Conservation (phyloP, 2,797 vertebrate species). For the Myripristis murdjan region DNA sequence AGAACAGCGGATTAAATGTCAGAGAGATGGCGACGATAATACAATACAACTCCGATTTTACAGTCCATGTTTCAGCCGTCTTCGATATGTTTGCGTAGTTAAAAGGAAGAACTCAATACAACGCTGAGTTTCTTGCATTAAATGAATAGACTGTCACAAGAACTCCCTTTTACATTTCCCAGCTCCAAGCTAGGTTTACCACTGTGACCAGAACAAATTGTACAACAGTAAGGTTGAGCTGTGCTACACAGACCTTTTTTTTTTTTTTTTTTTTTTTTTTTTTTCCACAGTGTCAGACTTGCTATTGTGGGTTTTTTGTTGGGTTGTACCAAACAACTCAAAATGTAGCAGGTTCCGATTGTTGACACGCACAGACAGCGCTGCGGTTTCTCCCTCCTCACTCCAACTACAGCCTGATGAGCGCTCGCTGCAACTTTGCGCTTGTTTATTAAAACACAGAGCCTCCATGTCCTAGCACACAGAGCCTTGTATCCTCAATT, state of each 20-base stretch:
- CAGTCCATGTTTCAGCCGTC: not conserved
- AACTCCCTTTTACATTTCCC: slow-evolving; percentile 8
- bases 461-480: slow-evolving; percentile 38
- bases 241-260: slow-evolving; percentile 11
- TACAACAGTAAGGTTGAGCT: slow-evolving; percentile 19
- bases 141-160: slow-evolving; percentile 1
- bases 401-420: slow-evolving; percentile 5
- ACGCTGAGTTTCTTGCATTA: not conserved
- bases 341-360: slow-evolving; percentile 32
- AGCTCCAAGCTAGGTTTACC: slow-evolving; percentile 22
- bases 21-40: not conserved
- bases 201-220: slow-evolving; percentile 49
- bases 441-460: slow-evolving; percentile 24
- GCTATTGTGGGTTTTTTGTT: slow-evolving; percentile 28
- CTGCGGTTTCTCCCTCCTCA: slow-evolving; percentile 33
- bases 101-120: not conserved
- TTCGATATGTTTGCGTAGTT: not conserved
- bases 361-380: slow-evolving; percentile 2
- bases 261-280: too few relatives aligned
- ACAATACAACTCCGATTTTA: not conserved
- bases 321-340: slow-evolving; percentile 15
- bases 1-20: not conserved
- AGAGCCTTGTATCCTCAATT: slow-evolving; percentile 64
- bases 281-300: slow-evolving; percentile 29
- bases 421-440: slow-evolving; percentile 38